Conservation (phyloP, 2,888 invertebrate species). For the Chalcosyrphus nemorum region DNA sequence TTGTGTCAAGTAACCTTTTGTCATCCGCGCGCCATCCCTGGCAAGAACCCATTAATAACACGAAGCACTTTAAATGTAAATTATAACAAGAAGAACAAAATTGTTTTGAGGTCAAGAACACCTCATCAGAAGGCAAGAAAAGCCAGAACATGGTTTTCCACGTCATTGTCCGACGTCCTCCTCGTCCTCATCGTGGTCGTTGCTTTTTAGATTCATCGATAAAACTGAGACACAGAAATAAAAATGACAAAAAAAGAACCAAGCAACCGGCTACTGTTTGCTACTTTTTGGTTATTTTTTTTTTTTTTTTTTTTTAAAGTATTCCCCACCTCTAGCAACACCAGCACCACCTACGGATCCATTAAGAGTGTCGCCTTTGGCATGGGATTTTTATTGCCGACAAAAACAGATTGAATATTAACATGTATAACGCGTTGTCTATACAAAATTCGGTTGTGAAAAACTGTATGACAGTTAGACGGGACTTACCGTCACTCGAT, state of each 20-base stretch:
- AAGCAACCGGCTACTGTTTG: constrained; percentile 39
- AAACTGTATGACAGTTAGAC: constrained; percentile 13
- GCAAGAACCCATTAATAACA: neutral
- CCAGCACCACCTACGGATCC: constrained; percentile 42
- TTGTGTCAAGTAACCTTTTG: no score
- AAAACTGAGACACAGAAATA: constrained; percentile 27
- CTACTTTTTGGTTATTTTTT: constrained; percentile 18
- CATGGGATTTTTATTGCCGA: constrained; percentile 37
- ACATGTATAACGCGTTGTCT: constrained; percentile 30
- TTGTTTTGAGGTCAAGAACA: constrained; percentile 39
- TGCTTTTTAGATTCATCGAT: constrained; percentile 19
- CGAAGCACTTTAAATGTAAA: constrained; percentile 9
- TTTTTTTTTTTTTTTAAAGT: neutral
- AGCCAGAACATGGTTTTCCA: constrained; percentile 4
- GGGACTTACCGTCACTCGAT: constrained; percentile 16
- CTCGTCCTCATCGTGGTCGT: neutral
- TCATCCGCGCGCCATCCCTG: no score
- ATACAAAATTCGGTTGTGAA: neutral
- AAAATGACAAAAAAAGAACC: constrained; percentile 1
- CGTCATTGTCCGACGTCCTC: constrained; percentile 1
- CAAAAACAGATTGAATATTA: constrained; percentile 53
- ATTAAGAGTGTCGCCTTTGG: constrained; percentile 52
- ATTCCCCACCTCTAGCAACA: neutral
- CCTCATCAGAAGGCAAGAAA: neutral
- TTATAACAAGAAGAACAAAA: constrained; percentile 1